Evolutionary conservation across 2,113 vertebrate species (phyloP).

Genomic region (western clawed frog (Xenopus tropicalis)): DNA sequence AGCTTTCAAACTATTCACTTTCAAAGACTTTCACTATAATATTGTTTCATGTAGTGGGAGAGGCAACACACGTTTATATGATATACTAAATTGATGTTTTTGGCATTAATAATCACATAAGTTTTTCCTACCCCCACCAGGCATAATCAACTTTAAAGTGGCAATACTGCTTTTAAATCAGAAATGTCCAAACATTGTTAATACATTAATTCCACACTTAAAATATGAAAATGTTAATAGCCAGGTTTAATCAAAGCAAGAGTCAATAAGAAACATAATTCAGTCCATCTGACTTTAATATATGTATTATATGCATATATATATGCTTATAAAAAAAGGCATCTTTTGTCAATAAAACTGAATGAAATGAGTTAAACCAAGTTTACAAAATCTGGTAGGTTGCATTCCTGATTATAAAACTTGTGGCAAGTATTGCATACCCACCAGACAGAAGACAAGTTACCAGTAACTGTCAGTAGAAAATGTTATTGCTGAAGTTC

Average conservation of each 20-base stretch:
- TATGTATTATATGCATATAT: conserved; percentile 27
- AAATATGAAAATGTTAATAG: conserved; percentile 43
- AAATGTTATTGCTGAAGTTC: conserved; percentile 41
- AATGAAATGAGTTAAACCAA: conserved; percentile 10
- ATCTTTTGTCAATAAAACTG: conserved; percentile 9
- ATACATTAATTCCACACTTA: conserved; percentile 39
- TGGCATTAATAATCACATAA: conserved; percentile 20
- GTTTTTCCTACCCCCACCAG: neutral
- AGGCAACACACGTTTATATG: neutral
- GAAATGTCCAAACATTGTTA: conserved; percentile 25
- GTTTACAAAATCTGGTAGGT: conserved; percentile 1
- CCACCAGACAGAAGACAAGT: conserved; percentile 27
- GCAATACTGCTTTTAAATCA: conserved; percentile 34
- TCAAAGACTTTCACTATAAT: neutral
- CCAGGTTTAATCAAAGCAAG: conserved; percentile 37
- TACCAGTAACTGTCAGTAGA: conserved; percentile 44
- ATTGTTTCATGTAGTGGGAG: neutral
- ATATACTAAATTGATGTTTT: neutral
- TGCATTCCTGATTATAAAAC: conserved; percentile 11
- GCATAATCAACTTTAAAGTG: conserved; percentile 4
- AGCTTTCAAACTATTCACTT: no score
- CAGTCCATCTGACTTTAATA: conserved; percentile 18
- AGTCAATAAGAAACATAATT: conserved; percentile 2
- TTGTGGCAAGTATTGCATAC: conserved; percentile 10
- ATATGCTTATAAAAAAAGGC: conserved; percentile 22